Conservation (phyloP, 2,888 invertebrate genomes). For the Ophion slaviceki region DNA sequence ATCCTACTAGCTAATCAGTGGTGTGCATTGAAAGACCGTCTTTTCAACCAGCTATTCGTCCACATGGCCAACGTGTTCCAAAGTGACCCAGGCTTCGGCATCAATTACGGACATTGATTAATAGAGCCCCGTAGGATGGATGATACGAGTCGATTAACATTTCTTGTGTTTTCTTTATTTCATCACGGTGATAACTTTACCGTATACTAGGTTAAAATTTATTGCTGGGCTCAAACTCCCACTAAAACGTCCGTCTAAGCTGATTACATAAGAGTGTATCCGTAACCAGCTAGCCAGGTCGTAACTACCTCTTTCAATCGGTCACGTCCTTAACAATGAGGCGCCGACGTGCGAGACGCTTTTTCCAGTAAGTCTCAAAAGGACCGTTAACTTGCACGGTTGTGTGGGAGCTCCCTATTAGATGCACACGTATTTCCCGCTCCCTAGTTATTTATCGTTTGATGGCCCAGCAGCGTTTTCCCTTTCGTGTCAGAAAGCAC, state of each 20-base stretch:
- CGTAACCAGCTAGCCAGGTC: constrained; percentile 8
- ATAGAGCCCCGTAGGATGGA: not conserved
- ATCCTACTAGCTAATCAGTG: not conserved
- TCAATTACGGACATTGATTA: not conserved
- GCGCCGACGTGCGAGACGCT: constrained; percentile 27
- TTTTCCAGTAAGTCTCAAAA: constrained; percentile 33
- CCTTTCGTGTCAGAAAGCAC: constrained; percentile 10
- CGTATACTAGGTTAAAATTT: not conserved
- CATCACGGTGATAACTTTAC: not conserved
- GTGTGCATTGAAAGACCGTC: not conserved
- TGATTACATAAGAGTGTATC: constrained; percentile 17
- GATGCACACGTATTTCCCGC: not conserved
- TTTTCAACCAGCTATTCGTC: not conserved
- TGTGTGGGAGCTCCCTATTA: not conserved
- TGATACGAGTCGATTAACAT: not conserved
- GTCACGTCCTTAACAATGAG: constrained; percentile 46
- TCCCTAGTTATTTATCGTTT: constrained; percentile 11
- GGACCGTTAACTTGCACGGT: constrained; percentile 12
- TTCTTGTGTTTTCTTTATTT: not conserved
- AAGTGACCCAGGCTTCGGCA: not conserved
- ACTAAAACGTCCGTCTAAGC: constrained; percentile 5
- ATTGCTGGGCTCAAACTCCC: not conserved
- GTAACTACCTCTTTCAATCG: constrained; percentile 34
- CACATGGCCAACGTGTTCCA: not conserved
- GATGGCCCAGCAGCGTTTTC: constrained; percentile 5